Evolutionary conservation across 2,113 vertebrate species (phyloP).

Genomic region (Thalassoma bifasciatum): DNA sequence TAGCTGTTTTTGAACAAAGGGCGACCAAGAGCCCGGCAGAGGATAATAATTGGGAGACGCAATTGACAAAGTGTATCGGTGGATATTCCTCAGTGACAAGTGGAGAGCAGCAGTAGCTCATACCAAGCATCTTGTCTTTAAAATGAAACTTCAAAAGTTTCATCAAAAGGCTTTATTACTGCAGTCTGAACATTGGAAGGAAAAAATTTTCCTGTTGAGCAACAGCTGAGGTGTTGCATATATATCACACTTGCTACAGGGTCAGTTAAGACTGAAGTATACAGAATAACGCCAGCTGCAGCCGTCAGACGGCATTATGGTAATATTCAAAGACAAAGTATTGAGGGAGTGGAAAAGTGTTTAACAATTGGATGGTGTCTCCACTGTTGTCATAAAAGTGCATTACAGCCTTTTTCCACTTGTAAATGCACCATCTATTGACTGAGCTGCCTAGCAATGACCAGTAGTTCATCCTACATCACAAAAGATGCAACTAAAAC

Average conservation of each 20-base stretch:
- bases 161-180: constrained; percentile 55
- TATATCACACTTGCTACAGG: constrained; percentile 37
- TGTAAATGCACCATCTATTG: constrained; percentile 76
- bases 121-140: constrained; percentile 42
- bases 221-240: constrained; percentile 32
- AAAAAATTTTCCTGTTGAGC: constrained; percentile 30
- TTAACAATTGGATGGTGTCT: constrained; percentile 54
- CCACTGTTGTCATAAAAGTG: constrained; percentile 59
- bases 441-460: constrained; percentile 58
- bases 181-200: constrained; percentile 44
- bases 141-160: constrained; percentile 55
- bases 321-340: constrained; percentile 17
- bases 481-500: constrained; percentile 45
- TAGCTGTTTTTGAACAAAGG: constrained; percentile 74
- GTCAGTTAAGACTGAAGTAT: constrained; percentile 21
- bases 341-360: constrained; percentile 43
- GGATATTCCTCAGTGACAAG: constrained; percentile 55
- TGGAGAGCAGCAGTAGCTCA: constrained; percentile 22
- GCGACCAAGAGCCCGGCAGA: constrained; percentile 53
- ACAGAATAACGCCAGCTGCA: constrained; percentile 26
- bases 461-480: constrained; percentile 50
- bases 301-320: constrained; percentile 29
- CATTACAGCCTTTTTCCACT: constrained; percentile 57
- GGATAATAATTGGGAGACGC: constrained; percentile 50
- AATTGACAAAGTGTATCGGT: constrained; percentile 64